Evolutionary conservation across 2,888 invertebrate genomes (phyloP).

Genomic region (Bimastos eiseni): DNA sequence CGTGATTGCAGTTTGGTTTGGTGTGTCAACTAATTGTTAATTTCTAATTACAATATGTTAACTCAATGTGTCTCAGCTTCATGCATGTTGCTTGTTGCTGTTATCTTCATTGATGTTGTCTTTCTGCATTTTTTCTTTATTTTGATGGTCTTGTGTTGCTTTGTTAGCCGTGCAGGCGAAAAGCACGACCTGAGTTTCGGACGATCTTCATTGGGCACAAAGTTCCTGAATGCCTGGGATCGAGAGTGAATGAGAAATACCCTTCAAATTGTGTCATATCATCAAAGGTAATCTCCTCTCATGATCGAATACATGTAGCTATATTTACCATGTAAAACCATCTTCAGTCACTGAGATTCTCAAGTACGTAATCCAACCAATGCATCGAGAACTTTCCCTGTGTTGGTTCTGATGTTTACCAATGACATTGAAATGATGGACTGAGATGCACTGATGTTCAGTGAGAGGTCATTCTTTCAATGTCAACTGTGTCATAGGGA

Average conservation of each 20-base stretch:
- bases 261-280: conserved; percentile 64
- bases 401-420: not conserved
- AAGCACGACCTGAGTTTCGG: conserved; percentile 39
- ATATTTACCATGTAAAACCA: not conserved
- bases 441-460: no score
- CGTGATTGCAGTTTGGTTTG: no score
- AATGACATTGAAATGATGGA: not conserved
- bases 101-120: not conserved
- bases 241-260: conserved; percentile 51
- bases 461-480: no score
- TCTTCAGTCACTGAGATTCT: not conserved
- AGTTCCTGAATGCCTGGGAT: conserved; percentile 44
- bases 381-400: not conserved
- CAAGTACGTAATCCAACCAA: not conserved
- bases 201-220: conserved; percentile 52
- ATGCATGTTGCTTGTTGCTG: not conserved
- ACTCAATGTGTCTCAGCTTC: not conserved
- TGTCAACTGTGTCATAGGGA: no score
- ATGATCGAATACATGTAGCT: not conserved
- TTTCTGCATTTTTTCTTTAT: not conserved
- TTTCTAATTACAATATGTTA: no score
- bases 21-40: no score
- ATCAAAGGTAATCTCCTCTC: conserved; percentile 60
- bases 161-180: conserved; percentile 9
- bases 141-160: not conserved